Conservation (phyloP, 2,113 vertebrate genomes). For the Pseudonaja textilis region DNA sequence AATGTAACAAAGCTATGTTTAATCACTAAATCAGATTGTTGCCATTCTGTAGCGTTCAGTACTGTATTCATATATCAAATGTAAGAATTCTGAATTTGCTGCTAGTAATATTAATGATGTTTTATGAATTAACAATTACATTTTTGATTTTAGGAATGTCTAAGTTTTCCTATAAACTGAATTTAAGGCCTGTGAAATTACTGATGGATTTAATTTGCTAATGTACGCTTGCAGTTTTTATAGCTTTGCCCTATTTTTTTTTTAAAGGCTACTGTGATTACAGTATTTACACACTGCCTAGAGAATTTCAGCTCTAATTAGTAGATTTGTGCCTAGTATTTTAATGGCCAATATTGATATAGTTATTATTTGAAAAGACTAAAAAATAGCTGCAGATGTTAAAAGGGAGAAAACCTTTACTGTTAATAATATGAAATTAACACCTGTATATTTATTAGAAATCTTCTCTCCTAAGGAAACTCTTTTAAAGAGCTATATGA, state of each 20-base stretch:
- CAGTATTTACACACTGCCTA: constrained; percentile 57
- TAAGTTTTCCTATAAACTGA: neutral
- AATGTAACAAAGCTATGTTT: constrained; percentile 39
- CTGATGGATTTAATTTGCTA: constrained; percentile 17
- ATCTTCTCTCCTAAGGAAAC: constrained; percentile 64
- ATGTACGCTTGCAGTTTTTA: constrained; percentile 9
- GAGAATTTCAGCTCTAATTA: constrained; percentile 53
- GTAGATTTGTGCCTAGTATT: constrained; percentile 57
- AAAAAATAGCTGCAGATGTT: constrained; percentile 36
- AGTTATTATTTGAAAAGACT: constrained; percentile 59
- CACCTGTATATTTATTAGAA: constrained; percentile 57
- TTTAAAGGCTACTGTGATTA: constrained; percentile 34
- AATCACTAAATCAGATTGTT: neutral
- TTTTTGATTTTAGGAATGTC: constrained; percentile 14
- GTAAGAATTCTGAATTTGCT: neutral
- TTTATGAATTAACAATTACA: fast-evolving
- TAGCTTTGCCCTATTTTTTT: constrained; percentile 28
- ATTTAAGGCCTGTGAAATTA: fast-evolving
- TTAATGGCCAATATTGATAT: constrained; percentile 49
- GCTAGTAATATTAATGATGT: neutral
- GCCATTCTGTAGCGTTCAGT: neutral
- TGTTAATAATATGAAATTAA: constrained; percentile 61
- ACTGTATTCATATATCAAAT: neutral
- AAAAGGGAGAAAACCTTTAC: constrained; percentile 50
- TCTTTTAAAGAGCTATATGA: constrained; percentile 64